Base-by-base conservation (phyloP, 1,140 invertebrate genomes). In the Bombus cullumanus region DNA sequence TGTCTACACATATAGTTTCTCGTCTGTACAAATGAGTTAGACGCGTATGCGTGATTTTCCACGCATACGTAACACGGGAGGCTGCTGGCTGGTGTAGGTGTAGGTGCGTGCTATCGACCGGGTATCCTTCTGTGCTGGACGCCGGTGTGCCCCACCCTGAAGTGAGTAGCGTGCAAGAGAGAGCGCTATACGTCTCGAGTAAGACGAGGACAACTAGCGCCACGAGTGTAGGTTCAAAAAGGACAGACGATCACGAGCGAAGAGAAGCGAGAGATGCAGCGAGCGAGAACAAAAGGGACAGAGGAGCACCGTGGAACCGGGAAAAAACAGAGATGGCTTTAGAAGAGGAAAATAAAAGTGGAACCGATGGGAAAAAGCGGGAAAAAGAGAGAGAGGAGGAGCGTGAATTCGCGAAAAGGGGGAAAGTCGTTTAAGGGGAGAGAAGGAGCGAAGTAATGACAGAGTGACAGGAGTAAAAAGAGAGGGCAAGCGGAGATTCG, bases 21-120 rank as follows among this genome's bases (percentile, higher is more conserved):
- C 1, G 37, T 28, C 13, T 18, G 13, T 43, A n/a, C 39, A 15
- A 25, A 22, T 18, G 13, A n/a, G 2, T 28, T 43, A 8, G 13
- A 34, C 12, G 37, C 37, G 76, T 69, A 68, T 76, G 80, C 66
- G 79, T 69, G 71, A 86, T 75, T 83, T 86, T 83, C 85, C 80
- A 57, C 69, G 87, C 68, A 64, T 53, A 69, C 76, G 72, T 31
- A 83, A 18, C 39, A 10, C 34, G 62, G 64, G 68, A 59, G 75
- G 64, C 74, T 41, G 78, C n/a, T 28, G 31, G 28, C 37, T 15
- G 74, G 84, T 74, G 80, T 86, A 75, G 83, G 86, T 88, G 81
- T 81, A 85, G 84, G 91, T 92, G 91, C 92, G 92, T 92, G 88
- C 86, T 92, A 92, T 92, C 92, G 92, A 92, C 92, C 92, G 90